Evolutionary conservation across 2,888 invertebrate species (phyloP).

Genomic region (Chloroclystis v-ata): DNA sequence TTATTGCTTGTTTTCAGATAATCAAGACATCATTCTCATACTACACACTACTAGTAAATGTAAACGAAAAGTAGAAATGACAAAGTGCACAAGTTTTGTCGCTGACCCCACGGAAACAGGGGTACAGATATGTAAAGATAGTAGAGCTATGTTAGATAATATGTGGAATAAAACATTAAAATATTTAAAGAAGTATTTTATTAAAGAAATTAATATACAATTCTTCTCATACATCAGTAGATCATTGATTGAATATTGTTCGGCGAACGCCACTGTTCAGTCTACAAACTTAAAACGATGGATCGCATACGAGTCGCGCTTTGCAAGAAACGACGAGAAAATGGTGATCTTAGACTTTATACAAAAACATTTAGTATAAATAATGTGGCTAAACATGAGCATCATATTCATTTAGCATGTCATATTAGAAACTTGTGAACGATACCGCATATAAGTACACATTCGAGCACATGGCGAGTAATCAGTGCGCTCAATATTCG

Average conservation of each 20-base stretch:
- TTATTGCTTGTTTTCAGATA: conserved; percentile 60
- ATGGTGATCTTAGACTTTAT: conserved; percentile 7
- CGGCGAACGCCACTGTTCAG: conserved; percentile 53
- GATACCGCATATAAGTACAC: too few relatives aligned
- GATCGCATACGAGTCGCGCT: conserved; percentile 21
- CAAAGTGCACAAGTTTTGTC: too few relatives aligned
- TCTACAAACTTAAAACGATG: conserved; percentile 42
- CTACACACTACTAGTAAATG: conserved; percentile 64
- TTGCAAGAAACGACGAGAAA: conserved; percentile 10
- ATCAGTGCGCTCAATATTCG: too few relatives aligned
- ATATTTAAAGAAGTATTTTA: conserved; percentile 68
- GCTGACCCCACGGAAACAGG: too few relatives aligned
- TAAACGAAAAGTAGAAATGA: conserved; percentile 50
- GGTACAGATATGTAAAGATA: too few relatives aligned
- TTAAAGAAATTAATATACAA: conserved; percentile 77
- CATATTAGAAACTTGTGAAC: too few relatives aligned
- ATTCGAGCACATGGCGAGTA: too few relatives aligned
- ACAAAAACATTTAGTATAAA: too few relatives aligned
- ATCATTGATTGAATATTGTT: conserved; percentile 56
- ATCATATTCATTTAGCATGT: too few relatives aligned
- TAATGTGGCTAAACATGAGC: too few relatives aligned
- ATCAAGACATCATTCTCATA: conserved; percentile 71
- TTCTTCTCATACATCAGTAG: conserved; percentile 66
- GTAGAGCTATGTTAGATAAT: conserved; percentile 16
- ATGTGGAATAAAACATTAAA: conserved; percentile 21